Base-by-base conservation (phyloP, 2,888 invertebrate genomes). In the Clunio marinus region DNA sequence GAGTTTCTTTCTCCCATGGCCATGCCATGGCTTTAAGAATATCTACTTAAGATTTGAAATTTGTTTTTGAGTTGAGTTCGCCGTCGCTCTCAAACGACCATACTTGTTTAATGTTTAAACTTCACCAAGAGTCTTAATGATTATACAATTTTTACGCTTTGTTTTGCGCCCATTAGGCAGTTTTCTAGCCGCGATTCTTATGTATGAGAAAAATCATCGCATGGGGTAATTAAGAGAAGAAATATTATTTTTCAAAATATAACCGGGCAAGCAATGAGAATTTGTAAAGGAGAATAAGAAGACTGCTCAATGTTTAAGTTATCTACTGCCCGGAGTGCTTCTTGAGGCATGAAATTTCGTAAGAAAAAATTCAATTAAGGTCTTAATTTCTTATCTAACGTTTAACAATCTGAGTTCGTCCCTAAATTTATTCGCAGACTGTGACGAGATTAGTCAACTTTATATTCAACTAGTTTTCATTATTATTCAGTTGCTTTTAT, bases 221-320 rank as follows among this genome's bases (percentile, higher is more conserved):
- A 51, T 51, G 51, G 51, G 51, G 51, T 51, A 51, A 51, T 51
- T 51, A 51, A 51, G 51, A 51, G 51, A 51, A 51, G 51, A 51
- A 51, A 51, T 51, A 51, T 51, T 51, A 51, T 51, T 51, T 51
- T 51, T 51, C 51, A 22, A 51, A 51, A 45, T 45, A 15, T n/a
- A 15, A 45, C 7, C 7, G n/a, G 7, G 7, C 20, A 3, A 22
- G 51, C 51, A 51, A 51, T 22, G 51, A 51, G 51, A 41, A 15
- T 20, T 2, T 3, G 22, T 22, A 17, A 2, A 22, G 22, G 51
- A 51, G 8, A 32, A 32, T 7, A 51, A 17, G 51, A 22, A n/a
- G n/a, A 51, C 15, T 51, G 51, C 22, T 22, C n/a, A 51, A 51
- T 51, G 51, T 51, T 22, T 22, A 51, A 22, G 51, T n/a, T n/a